Percentiles rank a stretch among this genome's conserved stretches.
Evolutionary conservation across 2,797 vertebrate species (phyloP).

Genomic region (Chaunax sp.): DNA sequence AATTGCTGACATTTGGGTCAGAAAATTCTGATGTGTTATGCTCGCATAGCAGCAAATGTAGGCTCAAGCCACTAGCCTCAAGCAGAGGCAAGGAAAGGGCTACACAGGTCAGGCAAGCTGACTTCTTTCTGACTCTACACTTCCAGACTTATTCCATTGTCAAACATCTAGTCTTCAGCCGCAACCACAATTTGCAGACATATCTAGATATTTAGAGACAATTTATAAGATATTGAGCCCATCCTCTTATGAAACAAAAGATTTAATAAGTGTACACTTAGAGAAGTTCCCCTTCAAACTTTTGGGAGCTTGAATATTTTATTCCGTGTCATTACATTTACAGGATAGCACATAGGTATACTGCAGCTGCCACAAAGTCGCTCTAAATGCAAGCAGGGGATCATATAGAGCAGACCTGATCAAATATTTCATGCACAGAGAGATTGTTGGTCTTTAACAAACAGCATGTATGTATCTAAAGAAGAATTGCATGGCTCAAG

Average conservation of each 20-base stretch:
- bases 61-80: background rate
- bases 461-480: conserved; percentile 18
- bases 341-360: background rate
- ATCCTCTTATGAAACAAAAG: background rate
- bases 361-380: background rate
- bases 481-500: conserved; percentile 9
- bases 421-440: conserved; percentile 31
- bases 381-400: background rate
- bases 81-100: background rate
- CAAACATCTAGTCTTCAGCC: background rate
- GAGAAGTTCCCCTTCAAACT: background rate
- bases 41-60: background rate
- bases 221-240: too few relatives aligned
- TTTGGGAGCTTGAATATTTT: background rate
- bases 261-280: background rate
- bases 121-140: background rate
- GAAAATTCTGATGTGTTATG: too few relatives aligned
- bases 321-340: background rate
- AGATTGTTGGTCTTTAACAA: conserved; percentile 25
- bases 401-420: conserved; percentile 10
- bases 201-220: background rate
- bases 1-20: too few relatives aligned
- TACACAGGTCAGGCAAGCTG: background rate
- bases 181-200: too few relatives aligned
- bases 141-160: background rate